These are phyloP conservation scores for Zaprionus davidi DNA, from an alignment of 1,140 invertebrate species.

Conservation along the genomic window DNA sequence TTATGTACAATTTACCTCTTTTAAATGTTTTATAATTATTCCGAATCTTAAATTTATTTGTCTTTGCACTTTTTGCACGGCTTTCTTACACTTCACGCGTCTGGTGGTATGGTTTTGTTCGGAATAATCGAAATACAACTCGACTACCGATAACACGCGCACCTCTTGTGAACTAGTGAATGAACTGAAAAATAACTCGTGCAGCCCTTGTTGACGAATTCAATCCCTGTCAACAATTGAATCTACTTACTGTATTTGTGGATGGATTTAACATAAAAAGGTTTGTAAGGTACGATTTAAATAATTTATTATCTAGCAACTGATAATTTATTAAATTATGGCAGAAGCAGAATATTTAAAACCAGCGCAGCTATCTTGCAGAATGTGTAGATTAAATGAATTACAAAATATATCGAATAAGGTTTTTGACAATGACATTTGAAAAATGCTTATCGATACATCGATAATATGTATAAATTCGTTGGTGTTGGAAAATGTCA, in stretches of 20 bases:
- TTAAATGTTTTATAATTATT: slow-evolving; percentile 21
- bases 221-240: not conserved
- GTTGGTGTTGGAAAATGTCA: not conserved
- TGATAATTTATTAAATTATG: not conserved
- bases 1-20: slow-evolving; percentile 15
- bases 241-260: not conserved
- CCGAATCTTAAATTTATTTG: slow-evolving; percentile 4
- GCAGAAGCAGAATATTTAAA: not conserved
- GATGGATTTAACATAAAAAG: not conserved
- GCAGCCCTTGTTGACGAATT: not conserved
- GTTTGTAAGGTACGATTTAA: not conserved
- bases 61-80: slow-evolving; percentile 43
- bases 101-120: slow-evolving; percentile 24
- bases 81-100: slow-evolving; percentile 39
- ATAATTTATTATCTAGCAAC: not conserved
- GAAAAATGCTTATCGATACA: slow-evolving; percentile 1
- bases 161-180: not conserved
- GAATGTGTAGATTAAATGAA: not conserved
- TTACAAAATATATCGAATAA: not conserved
- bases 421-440: not conserved
- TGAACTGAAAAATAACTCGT: not conserved
- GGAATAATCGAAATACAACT: slow-evolving; percentile 6
- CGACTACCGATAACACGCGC: not conserved
- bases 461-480: not conserved
- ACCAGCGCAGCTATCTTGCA: not conserved